These are phyloP conservation scores for Parapsyche elsis DNA, from an alignment of 1,140 invertebrate species.

Conservation along the genomic window DNA sequence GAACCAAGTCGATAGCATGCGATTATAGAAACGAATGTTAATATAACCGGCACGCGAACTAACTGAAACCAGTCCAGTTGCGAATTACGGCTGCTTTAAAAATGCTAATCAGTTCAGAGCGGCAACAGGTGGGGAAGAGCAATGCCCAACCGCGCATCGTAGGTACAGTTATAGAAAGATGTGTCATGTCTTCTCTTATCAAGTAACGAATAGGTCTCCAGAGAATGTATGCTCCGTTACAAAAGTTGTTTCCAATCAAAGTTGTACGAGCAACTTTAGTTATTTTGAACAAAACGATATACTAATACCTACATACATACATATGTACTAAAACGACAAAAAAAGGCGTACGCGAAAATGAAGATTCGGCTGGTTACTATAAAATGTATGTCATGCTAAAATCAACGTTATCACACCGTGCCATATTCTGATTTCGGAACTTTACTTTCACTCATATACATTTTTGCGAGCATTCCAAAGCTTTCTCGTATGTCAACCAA, in stretches of 20 bases:
- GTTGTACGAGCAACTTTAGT: too few relatives aligned
- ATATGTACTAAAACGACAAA: neutral
- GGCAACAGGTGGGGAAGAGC: neutral
- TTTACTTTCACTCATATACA: neutral
- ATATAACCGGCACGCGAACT: neutral
- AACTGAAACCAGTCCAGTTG: neutral
- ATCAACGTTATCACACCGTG: too few relatives aligned
- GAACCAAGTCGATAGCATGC: neutral
- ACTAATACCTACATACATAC: neutral
- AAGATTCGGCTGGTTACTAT: neutral
- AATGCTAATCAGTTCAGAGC: neutral
- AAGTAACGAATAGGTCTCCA: too few relatives aligned
- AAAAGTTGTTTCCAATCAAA: too few relatives aligned
- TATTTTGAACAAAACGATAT: neutral
- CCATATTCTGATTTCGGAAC: neutral
- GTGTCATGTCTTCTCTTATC: neutral
- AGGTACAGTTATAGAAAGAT: neutral
- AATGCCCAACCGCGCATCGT: neutral
- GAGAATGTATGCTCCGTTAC: too few relatives aligned
- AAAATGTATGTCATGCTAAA: too few relatives aligned
- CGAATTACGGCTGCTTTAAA: neutral
- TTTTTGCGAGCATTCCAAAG: neutral
- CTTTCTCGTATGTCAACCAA: neutral
- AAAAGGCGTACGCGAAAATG: neutral
- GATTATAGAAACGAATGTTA: neutral